Evolutionary conservation across 2,888 invertebrate species (phyloP).

Genomic region (Eudiplozoon nipponicum): DNA sequence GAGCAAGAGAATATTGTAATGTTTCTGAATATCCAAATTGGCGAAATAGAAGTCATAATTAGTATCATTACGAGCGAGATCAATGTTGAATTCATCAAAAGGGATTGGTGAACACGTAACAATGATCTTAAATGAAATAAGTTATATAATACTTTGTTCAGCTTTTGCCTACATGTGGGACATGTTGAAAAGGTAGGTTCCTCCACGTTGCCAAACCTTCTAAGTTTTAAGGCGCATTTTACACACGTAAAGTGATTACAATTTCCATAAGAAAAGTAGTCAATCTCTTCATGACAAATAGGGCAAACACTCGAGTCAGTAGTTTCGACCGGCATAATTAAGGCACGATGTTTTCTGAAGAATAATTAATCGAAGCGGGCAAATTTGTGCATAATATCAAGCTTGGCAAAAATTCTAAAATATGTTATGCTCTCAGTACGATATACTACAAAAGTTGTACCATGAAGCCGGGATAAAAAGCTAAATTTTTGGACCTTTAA

Average conservation of each 20-base stretch:
- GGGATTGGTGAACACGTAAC: background rate
- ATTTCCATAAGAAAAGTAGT: slow-evolving; percentile 4
- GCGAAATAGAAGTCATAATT: background rate
- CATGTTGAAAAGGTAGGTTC: slow-evolving; percentile 4
- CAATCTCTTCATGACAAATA: slow-evolving; percentile 1
- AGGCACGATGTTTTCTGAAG: too few species aligned
- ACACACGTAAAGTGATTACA: slow-evolving; percentile 9
- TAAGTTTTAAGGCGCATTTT: slow-evolving; percentile 6
- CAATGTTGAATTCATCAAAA: background rate
- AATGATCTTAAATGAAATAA: slow-evolving; percentile 1
- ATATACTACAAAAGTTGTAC: too few species aligned
- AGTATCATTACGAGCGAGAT: background rate
- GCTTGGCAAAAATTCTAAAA: too few species aligned
- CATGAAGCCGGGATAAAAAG: too few species aligned
- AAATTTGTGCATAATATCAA: too few species aligned
- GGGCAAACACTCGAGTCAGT: too few species aligned
- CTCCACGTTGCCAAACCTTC: background rate
- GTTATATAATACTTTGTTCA: background rate
- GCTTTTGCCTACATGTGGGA: slow-evolving; percentile 3
- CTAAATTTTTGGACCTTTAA: too few species aligned
- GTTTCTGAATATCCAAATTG: background rate
- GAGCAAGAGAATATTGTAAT: background rate
- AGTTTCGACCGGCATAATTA: too few species aligned
- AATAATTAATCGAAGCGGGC: too few species aligned
- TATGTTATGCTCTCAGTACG: too few species aligned